Conservation (phyloP, 1,140 invertebrate species). For the Hetaerina americana region DNA sequence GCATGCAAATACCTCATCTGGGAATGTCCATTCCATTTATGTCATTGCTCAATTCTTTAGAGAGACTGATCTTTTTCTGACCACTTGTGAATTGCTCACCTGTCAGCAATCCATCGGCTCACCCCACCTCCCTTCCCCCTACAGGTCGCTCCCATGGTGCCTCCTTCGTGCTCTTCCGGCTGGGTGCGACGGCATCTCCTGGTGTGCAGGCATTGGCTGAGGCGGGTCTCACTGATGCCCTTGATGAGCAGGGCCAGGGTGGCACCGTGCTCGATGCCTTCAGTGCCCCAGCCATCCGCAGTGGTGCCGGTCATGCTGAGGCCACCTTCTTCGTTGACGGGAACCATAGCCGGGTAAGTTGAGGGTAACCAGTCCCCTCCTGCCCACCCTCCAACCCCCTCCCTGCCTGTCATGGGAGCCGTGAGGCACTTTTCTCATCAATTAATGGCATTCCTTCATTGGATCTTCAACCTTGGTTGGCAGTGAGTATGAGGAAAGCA, state of each 20-base stretch:
- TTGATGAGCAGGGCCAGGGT: conserved; percentile 45
- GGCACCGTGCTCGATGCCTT: conserved; percentile 67
- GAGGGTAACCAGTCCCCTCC: conserved; percentile 3
- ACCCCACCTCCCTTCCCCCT: not conserved
- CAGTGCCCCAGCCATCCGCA: conserved; percentile 55
- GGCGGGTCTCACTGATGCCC: conserved; percentile 52
- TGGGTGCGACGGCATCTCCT: conserved; percentile 55
- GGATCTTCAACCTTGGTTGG: too few species aligned
- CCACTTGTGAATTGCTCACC: too few species aligned
- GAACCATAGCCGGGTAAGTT: conserved; percentile 64
- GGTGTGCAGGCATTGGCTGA: conserved; percentile 73
- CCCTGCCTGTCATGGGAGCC: too few species aligned
- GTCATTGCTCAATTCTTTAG: too few species aligned
- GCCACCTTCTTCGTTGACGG: conserved; percentile 80
- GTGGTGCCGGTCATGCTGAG: conserved; percentile 64
- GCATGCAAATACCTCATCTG: too few species aligned
- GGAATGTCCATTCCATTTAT: too few species aligned
- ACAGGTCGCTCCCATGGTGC: conserved; percentile 75
- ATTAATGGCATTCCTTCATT: too few species aligned
- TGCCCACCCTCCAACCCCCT: too few species aligned
- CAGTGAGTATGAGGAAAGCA: too few species aligned
- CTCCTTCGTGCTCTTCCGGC: conserved; percentile 62
- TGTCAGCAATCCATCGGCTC: conserved; percentile 1
- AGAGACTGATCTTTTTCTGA: too few species aligned
- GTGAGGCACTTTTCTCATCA: too few species aligned